Conservation (phyloP, 2,888 invertebrate species). For the Drosophila demipolita region DNA sequence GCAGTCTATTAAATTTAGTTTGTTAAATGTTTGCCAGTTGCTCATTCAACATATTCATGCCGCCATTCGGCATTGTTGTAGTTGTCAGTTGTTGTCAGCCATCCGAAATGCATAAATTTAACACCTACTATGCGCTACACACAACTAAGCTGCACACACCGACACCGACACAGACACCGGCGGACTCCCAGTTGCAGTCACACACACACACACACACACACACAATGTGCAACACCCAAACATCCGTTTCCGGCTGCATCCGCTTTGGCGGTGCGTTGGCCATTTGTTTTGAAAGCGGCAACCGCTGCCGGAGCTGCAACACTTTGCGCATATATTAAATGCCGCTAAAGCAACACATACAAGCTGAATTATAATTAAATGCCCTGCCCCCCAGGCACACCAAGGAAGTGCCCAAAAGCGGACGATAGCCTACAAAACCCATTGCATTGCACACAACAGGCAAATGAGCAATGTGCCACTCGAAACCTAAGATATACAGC, state of each 20-base stretch:
- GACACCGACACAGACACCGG: conserved; percentile 18
- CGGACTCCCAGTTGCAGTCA: conserved; percentile 20
- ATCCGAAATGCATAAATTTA: conserved; percentile 81
- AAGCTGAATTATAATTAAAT: conserved; percentile 64
- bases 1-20: conserved; percentile 61
- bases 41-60: conserved; percentile 51
- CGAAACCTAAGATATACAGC: conserved; percentile 13
- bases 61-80: conserved; percentile 57
- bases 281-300: conserved; percentile 73
- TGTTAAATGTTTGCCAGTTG: conserved; percentile 51
- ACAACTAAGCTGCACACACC: conserved; percentile 50
- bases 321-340: conserved; percentile 75
- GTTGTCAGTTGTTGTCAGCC: conserved; percentile 66
- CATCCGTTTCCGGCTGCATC: conserved; percentile 77
- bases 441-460: conserved; percentile 16
- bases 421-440: not conserved
- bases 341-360: conserved; percentile 53
- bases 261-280: conserved; percentile 66
- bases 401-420: conserved; percentile 19
- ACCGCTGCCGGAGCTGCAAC: conserved; percentile 62
- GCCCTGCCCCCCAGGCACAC: conserved; percentile 28
- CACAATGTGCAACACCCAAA: conserved; percentile 78
- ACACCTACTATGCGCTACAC: conserved; percentile 74
- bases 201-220: conserved; percentile 22
- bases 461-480: conserved; percentile 44